Evolutionary conservation across 2,113 vertebrate genomes (phyloP), one percentile per base, ranked within the genome.

Genomic region (Prunella himalayana): DNA sequence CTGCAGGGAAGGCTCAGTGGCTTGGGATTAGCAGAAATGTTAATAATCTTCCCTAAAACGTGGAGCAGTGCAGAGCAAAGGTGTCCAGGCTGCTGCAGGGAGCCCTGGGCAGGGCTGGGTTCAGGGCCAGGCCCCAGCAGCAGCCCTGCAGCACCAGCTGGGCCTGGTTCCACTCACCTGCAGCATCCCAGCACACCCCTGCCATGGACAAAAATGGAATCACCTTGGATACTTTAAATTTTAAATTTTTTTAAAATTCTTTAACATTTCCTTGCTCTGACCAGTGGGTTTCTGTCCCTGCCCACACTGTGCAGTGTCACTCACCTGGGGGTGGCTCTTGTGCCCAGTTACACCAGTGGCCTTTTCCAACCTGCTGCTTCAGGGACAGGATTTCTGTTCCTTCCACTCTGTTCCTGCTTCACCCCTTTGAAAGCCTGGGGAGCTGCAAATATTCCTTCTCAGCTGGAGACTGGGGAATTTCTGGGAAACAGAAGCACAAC

Each of bases 401-500:
- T 72, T 84, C 56, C 44, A 13, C 53, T 64, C 82, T 88, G 31
- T 6, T 90, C 45, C 82, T 65, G 71, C 68, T 94, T 80, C 50
- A 24, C 39, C 39, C 37, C 75, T 76, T 42, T 37, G 41, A 72
- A 69, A 41, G 65, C 35, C 66, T 80, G 80, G 49, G 70, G 69
- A 45, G 93, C 69, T 89, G 77, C 59, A 77, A n/a, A 70, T 76
- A 14, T 1, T 9, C 78, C 35, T 63, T 54, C 80, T 70, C 45
- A 19, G 64, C 44, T 69, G 76, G 75, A 80, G 60, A 18, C 83
- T 86, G 60, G 39, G 61, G 60, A 42, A 47, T 30, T 81, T 89
- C 92, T 91, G 69, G 56, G 49, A 94, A 89, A 88, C 13, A 64
- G 79, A 88, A 94, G 47, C 72, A 86, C 56, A 75, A 51, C 35